Conservation (phyloP, 2,113 vertebrate species). For the Zeus faber region DNA sequence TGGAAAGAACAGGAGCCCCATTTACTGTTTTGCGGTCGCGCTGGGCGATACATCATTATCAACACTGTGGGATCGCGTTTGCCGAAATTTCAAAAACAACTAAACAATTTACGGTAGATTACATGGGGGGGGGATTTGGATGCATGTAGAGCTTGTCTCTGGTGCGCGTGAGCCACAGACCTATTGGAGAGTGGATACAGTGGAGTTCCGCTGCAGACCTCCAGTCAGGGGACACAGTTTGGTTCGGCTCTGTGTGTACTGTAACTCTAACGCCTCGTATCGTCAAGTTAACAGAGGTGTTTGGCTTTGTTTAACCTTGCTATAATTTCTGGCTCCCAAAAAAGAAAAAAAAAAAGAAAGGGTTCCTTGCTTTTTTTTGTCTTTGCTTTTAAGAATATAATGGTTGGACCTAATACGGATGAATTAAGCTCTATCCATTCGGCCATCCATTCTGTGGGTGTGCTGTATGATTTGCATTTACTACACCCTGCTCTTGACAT, state of each 20-base stretch:
- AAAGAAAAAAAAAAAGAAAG: too few relatives aligned
- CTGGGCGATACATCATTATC: too few relatives aligned
- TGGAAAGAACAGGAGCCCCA: too few relatives aligned
- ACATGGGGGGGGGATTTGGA: too few relatives aligned
- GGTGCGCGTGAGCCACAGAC: conserved; percentile 69
- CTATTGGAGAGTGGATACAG: conserved; percentile 37
- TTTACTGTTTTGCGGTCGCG: too few relatives aligned
- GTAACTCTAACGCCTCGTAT: conserved; percentile 34
- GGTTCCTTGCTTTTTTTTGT: too few relatives aligned
- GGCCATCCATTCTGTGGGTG: conserved; percentile 77
- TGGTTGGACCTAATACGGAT: too few relatives aligned
- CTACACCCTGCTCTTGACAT: conserved; percentile 81
- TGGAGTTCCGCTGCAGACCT: conserved; percentile 43
- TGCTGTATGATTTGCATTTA: conserved; percentile 81
- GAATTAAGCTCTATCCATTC: too few relatives aligned
- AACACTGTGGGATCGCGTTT: too few relatives aligned
- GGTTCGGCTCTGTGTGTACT: conserved; percentile 27
- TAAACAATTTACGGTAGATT: too few relatives aligned
- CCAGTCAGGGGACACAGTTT: conserved; percentile 30
- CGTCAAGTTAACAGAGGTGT: conserved; percentile 48
- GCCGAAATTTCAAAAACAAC: too few relatives aligned
- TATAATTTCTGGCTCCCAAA: conserved; percentile 53
- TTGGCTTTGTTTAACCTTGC: conserved; percentile 60
- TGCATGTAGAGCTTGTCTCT: conserved; percentile 66
- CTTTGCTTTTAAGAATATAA: conserved; percentile 46